A percentile compares a stretch with the other conserved stretches of the same genome.
These are phyloP conservation scores for Taenioides sp. DNA, from an alignment of 2,797 vertebrate genomes.

Conservation along the genomic window DNA sequence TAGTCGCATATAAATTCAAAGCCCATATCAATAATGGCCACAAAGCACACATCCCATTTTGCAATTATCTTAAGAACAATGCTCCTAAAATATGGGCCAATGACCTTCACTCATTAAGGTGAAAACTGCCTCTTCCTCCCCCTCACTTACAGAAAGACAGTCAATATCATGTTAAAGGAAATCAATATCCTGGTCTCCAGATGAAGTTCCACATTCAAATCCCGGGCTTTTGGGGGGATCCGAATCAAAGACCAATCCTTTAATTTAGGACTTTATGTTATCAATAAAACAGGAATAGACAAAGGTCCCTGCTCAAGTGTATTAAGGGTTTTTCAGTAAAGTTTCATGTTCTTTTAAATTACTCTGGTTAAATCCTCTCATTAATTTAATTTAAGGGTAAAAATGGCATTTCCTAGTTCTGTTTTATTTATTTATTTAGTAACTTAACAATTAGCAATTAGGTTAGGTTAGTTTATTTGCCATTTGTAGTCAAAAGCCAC, in stretches of 20 bases:
- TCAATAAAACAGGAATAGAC: slow-evolving; percentile 49
- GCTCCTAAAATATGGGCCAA: slow-evolving; percentile 51
- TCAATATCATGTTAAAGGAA: slow-evolving; percentile 75
- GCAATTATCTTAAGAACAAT: slow-evolving; percentile 41
- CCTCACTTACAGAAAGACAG: slow-evolving; percentile 61
- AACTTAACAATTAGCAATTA: no score
- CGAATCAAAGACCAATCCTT: slow-evolving; percentile 55
- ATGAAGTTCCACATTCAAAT: slow-evolving; percentile 61
- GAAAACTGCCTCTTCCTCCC: slow-evolving; percentile 52
- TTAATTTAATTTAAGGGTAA: neutral
- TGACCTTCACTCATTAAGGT: slow-evolving; percentile 70
- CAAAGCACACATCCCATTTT: slow-evolving; percentile 30
- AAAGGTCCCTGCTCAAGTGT: slow-evolving; percentile 3
- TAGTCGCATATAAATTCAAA: slow-evolving; percentile 13
- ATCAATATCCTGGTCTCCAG: slow-evolving; percentile 71
- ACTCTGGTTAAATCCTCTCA: neutral
- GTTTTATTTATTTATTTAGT: neutral
- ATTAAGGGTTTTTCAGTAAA: slow-evolving; percentile 4
- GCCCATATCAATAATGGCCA: slow-evolving; percentile 30
- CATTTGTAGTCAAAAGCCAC: no score
- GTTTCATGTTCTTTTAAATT: slow-evolving; percentile 4
- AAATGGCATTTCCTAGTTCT: no score
- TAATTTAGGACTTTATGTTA: slow-evolving; percentile 47
- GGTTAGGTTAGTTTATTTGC: no score
- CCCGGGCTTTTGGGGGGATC: slow-evolving; percentile 24